These are phyloP conservation scores for Trichoplusia ni DNA, from an alignment of 1,140 invertebrate species.

Conservation along the genomic window DNA sequence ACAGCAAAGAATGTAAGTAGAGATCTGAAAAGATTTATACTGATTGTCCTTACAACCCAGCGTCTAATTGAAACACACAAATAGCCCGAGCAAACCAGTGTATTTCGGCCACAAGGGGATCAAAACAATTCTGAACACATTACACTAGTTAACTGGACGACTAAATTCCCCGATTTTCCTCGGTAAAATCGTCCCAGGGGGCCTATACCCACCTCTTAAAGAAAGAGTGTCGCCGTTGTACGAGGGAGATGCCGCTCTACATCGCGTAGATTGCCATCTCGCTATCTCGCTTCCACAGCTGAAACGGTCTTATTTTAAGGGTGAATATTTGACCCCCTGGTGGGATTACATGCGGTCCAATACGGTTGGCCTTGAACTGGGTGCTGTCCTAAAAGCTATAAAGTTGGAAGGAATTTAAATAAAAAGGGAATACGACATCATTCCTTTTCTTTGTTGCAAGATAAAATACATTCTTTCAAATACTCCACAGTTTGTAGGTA, in stretches of 20 bases:
- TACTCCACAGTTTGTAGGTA: too few species aligned
- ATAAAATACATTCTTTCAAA: too few species aligned
- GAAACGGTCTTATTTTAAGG: too few species aligned
- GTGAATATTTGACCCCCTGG: too few species aligned
- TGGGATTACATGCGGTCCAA: constrained; percentile 18
- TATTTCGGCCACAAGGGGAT: background rate
- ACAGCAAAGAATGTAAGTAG: too few species aligned
- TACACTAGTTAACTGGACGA: constrained; percentile 20
- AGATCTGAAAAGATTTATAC: too few species aligned
- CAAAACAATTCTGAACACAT: constrained; percentile 8
- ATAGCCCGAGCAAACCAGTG: background rate
- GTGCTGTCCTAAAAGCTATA: constrained; percentile 11
- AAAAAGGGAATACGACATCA: background rate
- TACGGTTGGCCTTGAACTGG: constrained; percentile 17
- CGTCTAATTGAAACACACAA: background rate
- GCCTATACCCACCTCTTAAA: too few species aligned
- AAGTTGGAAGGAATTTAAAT: constrained; percentile 19
- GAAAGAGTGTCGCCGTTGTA: background rate
- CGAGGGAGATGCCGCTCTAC: too few species aligned
- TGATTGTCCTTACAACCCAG: background rate
- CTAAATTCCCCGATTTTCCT: constrained; percentile 7
- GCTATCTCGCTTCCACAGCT: too few species aligned
- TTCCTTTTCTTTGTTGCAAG: background rate
- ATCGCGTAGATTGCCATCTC: too few species aligned
- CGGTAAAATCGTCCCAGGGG: constrained; percentile 4